phyloP scores from a whole-genome alignment of 1,140 invertebrate species.

The Formica selysi region DNA sequence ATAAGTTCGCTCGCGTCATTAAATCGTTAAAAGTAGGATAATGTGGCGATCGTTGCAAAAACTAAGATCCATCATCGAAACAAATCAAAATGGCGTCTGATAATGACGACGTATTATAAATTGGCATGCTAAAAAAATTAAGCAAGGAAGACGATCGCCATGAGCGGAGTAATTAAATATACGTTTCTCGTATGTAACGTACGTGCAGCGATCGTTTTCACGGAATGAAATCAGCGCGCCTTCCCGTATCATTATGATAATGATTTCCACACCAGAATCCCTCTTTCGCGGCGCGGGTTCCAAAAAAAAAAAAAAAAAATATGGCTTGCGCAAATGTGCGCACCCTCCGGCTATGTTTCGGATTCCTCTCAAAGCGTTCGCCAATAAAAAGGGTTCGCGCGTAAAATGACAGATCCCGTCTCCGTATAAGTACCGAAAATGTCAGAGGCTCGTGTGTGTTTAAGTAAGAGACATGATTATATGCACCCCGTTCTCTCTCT shows the following conservation, averaged over 20 bases:
- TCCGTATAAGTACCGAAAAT: conserved; percentile 32
- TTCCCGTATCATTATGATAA: conserved; percentile 56
- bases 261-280: conserved; percentile 32
- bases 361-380: conserved; percentile 1
- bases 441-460: conserved; percentile 23
- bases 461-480: conserved; percentile 26
- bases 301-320: conserved; percentile 24
- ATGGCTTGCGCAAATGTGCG: not conserved
- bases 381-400: conserved; percentile 13
- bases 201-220: conserved; percentile 29
- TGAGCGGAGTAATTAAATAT: conserved; percentile 49
- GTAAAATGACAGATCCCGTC: conserved; percentile 25
- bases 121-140: conserved; percentile 12
- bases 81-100: conserved; percentile 37
- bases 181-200: not conserved
- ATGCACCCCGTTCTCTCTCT: not conserved
- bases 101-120: conserved; percentile 39
- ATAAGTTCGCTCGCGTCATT: not conserved
- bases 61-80: conserved; percentile 27
- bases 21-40: conserved; percentile 31
- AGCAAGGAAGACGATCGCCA: conserved; percentile 33
- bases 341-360: not conserved
- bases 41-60: not conserved
- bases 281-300: not conserved
- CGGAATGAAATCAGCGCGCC: conserved; percentile 30